Base-by-base conservation (phyloP, 2,888 invertebrate genomes). In the Sepioteuthis lessoniana region DNA sequence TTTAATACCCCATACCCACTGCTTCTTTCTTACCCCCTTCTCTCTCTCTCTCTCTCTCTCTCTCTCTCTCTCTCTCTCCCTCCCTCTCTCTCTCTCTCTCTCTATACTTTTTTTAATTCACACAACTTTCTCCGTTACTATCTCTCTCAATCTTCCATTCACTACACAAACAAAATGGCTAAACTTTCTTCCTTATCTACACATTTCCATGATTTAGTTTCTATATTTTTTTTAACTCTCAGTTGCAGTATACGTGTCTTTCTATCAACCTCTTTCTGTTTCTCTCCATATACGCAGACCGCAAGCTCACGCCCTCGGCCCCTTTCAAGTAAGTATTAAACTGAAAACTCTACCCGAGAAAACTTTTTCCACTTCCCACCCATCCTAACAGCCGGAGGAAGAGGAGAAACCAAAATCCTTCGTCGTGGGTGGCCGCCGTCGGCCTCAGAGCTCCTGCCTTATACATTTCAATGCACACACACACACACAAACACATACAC, bases 291-390 rank as follows among this genome's bases (percentile, higher is more conserved):
- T 76, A 35, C 13, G 19, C 76, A 76, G n/a, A 76, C 76, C 76
- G 35, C 76, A 76, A 76, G 76, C 76, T 76, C 76, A 76, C 76
- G 76, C 76, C 76, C 76, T 76, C 76, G n/a, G n/a, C n/a, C 76
- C 76, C n/a, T n/a, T 76, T 76, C 76, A 76, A 76, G 76, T 76
- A 76, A 76, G 76, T 76, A 76, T 76, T 76, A 76, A 76, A 76
- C 76, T 76, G 76, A 76, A 76, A 76, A 76, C 76, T 76, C 76
- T 76, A 76, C 76, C 55, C 76, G 76, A 76, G 76, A 76, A 76
- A 76, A 35, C 76, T 76, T 76, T 76, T 76, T 76, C 76, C 76
- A 35, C 76, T 76, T 76, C 76, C 76, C 76, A 76, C 76, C 76
- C 76, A 76, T 76, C n/a, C 76, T 35, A n/a, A 76, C 76, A 76